Conservation (phyloP, 2,888 invertebrate species). For the Nephrotoma guestfalica region DNA sequence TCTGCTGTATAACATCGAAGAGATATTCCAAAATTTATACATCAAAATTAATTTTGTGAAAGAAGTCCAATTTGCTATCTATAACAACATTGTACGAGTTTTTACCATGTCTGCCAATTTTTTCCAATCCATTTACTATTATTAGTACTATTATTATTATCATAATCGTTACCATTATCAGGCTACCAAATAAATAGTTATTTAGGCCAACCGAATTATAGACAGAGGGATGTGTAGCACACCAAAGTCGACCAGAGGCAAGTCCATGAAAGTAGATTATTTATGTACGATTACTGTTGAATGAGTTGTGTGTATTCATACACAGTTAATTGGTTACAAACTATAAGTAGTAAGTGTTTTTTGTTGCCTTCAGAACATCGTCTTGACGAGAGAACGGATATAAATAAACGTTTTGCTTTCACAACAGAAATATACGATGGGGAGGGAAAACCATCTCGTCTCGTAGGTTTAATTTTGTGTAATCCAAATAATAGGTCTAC, state of each 20-base stretch:
- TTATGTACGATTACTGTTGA: neutral
- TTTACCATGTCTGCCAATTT: neutral
- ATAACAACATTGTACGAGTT: neutral
- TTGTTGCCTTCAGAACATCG: neutral
- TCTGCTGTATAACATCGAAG: too few species aligned
- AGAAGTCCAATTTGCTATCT: neutral
- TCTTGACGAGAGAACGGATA: neutral
- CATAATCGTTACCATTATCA: neutral
- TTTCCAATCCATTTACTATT: neutral
- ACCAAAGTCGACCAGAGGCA: neutral
- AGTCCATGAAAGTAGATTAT: neutral
- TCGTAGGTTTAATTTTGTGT: neutral
- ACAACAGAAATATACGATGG: neutral
- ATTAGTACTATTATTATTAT: neutral
- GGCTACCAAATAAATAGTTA: neutral
- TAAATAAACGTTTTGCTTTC: neutral
- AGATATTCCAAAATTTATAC: neutral
- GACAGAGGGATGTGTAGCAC: neutral
- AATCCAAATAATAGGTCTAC: neutral
- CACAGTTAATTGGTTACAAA: too few species aligned
- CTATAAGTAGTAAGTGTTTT: neutral
- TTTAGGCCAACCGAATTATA: neutral
- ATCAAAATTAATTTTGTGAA: neutral
- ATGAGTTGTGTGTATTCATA: neutral
- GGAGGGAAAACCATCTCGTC: neutral